Base-by-base conservation (phyloP, 2,113 vertebrate species). In the Atherinomorus stipes region DNA sequence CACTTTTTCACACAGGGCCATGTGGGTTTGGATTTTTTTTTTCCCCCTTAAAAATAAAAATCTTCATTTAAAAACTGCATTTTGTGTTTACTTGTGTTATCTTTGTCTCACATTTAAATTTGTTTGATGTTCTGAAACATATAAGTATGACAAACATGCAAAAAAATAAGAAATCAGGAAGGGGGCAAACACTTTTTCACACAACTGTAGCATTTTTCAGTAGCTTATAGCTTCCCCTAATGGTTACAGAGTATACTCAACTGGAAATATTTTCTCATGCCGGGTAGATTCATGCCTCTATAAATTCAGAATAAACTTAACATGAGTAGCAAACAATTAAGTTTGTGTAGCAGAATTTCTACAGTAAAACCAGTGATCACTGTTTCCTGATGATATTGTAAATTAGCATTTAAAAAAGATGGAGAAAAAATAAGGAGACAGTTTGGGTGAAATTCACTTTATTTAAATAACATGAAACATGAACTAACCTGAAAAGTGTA, bases 181-280 rank as follows among this genome's bases (percentile, higher is more conserved):
- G n/a, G n/a, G n/a, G n/a, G n/a, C n/a, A n/a, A n/a, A 9, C 31
- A 34, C 31, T 34, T 9, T 34, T 34, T n/a, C n/a, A n/a, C n/a
- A n/a, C 31, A 34, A 34, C 5, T 8, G 9, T 4, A 34, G 9
- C 9, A 34, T 28, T 68, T 54, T 44, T 19, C 10, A 64, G 40
- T 0, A 1, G 23, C 63, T 64, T 31, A 64, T 1, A 40, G 58
- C 71, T 23, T 26, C 73, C 60, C 21, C 79, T 84, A 40, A 76
- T 86, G 82, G 76, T 70, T 60, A 1, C 26, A 67, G 67, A 42
- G 34, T 64, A 16, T 47, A 37, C 38, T 23, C 18, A 71, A 12
- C 23, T 38, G 18, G 34, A 49, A 53, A 47, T 19, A 31, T 16
- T 34, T 0, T 5, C 19, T 22, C 8, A 1, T 4, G 23, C 26